These are phyloP conservation scores for Delia radicum DNA, from an alignment of 1,140 invertebrate genomes.

Conservation along the genomic window DNA sequence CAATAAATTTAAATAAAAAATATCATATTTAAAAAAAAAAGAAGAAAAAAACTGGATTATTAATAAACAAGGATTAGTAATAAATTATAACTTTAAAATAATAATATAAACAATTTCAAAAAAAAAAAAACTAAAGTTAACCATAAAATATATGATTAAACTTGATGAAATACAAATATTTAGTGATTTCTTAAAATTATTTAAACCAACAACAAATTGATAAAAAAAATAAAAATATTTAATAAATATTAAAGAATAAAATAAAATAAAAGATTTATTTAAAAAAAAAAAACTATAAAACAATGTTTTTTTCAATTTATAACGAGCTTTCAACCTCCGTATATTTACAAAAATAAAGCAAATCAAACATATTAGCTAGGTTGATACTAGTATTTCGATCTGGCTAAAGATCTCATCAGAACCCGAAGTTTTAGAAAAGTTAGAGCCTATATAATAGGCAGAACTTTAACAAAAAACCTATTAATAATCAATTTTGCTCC, in stretches of 20 bases:
- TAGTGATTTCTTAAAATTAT: slow-evolving; percentile 2
- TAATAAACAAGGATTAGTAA: not conserved
- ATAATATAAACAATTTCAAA: not conserved
- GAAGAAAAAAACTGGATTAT: too few species aligned
- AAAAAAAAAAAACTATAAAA: not conserved
- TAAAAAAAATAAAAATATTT: not conserved
- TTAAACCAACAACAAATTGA: not conserved
- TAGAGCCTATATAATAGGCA: too few species aligned
- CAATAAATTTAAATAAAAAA: not conserved
- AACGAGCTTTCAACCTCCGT: too few species aligned
- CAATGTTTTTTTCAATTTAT: not conserved
- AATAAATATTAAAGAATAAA: not conserved
- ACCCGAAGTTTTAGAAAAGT: too few species aligned
- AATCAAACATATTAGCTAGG: too few species aligned
- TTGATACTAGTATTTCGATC: too few species aligned
- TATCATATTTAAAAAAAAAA: not conserved
- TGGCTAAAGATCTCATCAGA: too few species aligned
- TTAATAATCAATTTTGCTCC: too few species aligned
- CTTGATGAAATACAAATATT: not conserved
- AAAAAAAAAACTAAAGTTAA: not conserved
- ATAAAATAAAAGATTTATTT: not conserved
- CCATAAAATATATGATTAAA: not conserved
- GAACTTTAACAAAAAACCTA: too few species aligned
- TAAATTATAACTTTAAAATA: not conserved
- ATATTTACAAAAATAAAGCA: too few species aligned